Base-by-base conservation (phyloP, 1,140 invertebrate species). In the Sitophilus oryzae region DNA sequence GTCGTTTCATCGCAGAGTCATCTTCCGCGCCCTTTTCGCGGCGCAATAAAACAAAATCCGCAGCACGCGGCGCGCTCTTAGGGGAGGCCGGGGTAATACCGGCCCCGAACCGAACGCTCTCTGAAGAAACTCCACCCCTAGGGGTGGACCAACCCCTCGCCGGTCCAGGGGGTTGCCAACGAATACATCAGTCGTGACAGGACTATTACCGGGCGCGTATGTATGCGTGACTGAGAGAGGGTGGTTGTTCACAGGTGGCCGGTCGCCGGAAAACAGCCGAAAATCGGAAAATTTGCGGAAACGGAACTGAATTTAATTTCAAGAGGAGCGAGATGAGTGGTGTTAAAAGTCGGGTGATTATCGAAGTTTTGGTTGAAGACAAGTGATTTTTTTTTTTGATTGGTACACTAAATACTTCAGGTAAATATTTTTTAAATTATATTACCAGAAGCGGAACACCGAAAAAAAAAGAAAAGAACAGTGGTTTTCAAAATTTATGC, bases 71-170 rank as follows among this genome's bases (percentile, higher is more conserved):
- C 5, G 25, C 25, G 25, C n/a, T n/a, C n/a, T n/a, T n/a, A 11
- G 25, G 25, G 25, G 25, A 5, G 25, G 25, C 25, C 25, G 25
- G 25, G 11, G 25, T 11, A 30, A 30, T 40, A 15, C 19, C 23
- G 34, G 47, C 20, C 45, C 11, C 16, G 14, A 38, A 34, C 41
- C 30, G 46, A 57, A 52, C 51, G 48, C 56, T 48, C 62, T 62
- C 61, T 61, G 64, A 66, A 62, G 64, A 66, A 63, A 64, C 60
- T 60, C 64, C 62, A 62, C 64, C 64, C 64, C 62, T 66, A 40
- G 43, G 49, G 55, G 62, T 25, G 57, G 62, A 54, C 57, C 63
- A 52, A 56, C 60, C 62, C 63, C 56, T 56, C 57, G 57, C 58
- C 58, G 42, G 52, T 57, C 57, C 56, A 66, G 64, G 64, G 64